These are phyloP conservation scores for Mobula birostris DNA, from an alignment of 2,113 vertebrate species.

Conservation along the genomic window DNA sequence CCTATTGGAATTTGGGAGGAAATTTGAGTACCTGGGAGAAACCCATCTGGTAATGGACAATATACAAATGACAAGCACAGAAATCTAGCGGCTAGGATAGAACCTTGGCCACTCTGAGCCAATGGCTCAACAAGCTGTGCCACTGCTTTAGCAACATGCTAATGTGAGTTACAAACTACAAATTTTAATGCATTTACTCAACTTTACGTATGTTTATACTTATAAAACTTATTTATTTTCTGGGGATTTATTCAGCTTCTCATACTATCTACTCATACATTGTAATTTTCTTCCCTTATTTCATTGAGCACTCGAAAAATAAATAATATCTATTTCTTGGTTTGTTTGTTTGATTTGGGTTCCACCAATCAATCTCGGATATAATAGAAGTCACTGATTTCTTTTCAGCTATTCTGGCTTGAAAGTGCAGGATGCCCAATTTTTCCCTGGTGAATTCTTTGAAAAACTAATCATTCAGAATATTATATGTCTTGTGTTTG, in stretches of 20 bases:
- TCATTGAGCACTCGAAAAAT: not conserved
- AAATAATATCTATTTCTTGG: not conserved
- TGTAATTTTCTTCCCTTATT: not conserved
- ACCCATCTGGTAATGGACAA: no score
- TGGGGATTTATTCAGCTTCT: not conserved
- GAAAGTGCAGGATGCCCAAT: not conserved
- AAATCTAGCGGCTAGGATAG: no score
- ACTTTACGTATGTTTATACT: not conserved
- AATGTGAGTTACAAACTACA: not conserved
- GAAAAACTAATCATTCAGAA: not conserved
- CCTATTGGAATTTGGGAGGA: no score
- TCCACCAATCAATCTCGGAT: not conserved
- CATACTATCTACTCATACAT: not conserved
- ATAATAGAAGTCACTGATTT: not conserved
- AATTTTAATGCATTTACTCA: not conserved
- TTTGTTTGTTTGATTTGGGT: not conserved
- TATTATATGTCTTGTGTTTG: not conserved
- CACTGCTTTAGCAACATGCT: not conserved
- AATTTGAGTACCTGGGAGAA: no score
- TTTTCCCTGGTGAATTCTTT: not conserved
- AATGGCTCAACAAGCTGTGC: no score
- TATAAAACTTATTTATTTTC: not conserved
- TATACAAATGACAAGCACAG: no score
- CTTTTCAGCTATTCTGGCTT: not conserved
- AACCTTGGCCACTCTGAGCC: no score